Percentiles rank a stretch among this genome's conserved stretches.
These are phyloP conservation scores for Nycteola revayana DNA, from an alignment of 2,888 invertebrate genomes.

Conservation along the genomic window DNA sequence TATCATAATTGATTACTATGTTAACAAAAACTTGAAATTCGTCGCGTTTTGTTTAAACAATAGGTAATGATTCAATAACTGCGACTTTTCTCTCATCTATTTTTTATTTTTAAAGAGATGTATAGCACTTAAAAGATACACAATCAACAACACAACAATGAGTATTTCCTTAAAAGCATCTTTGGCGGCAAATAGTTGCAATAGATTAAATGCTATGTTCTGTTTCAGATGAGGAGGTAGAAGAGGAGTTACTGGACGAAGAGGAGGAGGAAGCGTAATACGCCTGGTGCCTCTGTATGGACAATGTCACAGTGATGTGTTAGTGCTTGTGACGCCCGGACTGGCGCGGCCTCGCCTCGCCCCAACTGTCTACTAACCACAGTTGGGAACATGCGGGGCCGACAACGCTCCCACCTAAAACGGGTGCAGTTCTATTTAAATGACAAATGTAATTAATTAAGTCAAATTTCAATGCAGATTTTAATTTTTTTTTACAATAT, in stretches of 20 bases:
- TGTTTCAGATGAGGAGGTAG: constrained; percentile 78
- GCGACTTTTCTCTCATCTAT: no score
- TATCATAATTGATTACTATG: constrained; percentile 16
- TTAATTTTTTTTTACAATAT: constrained; percentile 67
- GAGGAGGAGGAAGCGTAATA: constrained; percentile 82
- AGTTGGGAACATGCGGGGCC: constrained; percentile 78
- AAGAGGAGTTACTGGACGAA: constrained; percentile 77
- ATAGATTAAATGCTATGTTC: constrained; percentile 17
- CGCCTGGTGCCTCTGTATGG: constrained; percentile 72
- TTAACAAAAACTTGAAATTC: no score
- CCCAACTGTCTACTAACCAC: constrained; percentile 64
- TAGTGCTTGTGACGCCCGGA: constrained; percentile 77
- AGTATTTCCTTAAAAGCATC: no score
- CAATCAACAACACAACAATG: no score
- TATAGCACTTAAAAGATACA: no score
- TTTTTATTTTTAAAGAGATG: no score
- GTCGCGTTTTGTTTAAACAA: no score
- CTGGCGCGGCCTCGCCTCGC: constrained; percentile 74
- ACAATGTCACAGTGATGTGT: constrained; percentile 83
- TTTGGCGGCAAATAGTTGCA: constrained; percentile 7
- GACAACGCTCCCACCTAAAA: constrained; percentile 74
- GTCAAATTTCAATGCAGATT: constrained; percentile 76
- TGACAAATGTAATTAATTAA: constrained; percentile 80
- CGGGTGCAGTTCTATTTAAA: constrained; percentile 80
- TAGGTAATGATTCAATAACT: no score